Evolutionary conservation across 1,140 invertebrate species (phyloP), one percentile per base, ranked within the genome.

Genomic region (Cataglyphis hispanica): DNA sequence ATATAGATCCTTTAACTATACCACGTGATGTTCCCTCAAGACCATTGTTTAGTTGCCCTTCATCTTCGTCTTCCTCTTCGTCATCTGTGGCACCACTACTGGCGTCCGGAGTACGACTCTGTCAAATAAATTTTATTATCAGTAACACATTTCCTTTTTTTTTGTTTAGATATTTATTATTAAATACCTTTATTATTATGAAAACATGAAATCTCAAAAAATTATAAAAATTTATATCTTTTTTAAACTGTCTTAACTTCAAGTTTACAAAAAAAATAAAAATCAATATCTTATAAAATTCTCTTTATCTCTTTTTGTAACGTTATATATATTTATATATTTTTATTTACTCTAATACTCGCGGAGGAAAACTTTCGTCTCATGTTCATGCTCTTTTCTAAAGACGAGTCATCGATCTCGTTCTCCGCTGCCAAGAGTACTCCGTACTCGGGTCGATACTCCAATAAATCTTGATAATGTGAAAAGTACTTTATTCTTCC

Each of bases 1-100:
- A 97, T 70, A 97, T 96, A 43, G 93, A 93, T 13, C 96, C 95
- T 58, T 96, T 96, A 13, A 97, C 96, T 8, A 95, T 92, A 10
- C 97, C 97, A 72, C 95, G 95, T 1, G 95, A 96, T 0, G 96
- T 95, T 40, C 94, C 92, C 88, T 97, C 97, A 8, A 96, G 95
- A 58, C 95, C 95, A 66, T 96, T 92, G 60, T 95, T 94, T 64
- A 92, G 92, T 78, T 93, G 89, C 80, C 96, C 95, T 0, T 94
- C 88, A n/a, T 96, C 94, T 50, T 95, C 93, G 0, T 96, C 96
- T 1, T 97, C 96, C n/a, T 97, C 96, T 76, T 93, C 93, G 3
- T 90, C 56, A 25, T 95, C 94, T 0, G 93, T 94, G 34, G 93
- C 93, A 2, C 89, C 91, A 10, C 89, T 89, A 66, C 89, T 91